Base-by-base conservation (phyloP, 2,797 vertebrate species). In the Xyrichtys novacula region DNA sequence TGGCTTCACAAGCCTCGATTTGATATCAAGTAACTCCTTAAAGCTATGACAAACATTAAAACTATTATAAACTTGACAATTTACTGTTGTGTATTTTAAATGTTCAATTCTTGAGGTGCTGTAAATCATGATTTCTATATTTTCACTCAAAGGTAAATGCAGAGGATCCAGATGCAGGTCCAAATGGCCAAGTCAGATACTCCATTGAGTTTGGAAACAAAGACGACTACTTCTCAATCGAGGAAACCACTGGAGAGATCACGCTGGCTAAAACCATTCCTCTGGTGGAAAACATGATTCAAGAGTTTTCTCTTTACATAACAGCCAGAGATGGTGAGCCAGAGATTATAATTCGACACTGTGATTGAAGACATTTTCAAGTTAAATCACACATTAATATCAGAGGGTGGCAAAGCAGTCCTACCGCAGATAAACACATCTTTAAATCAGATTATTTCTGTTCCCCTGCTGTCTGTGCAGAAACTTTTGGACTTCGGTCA, bases 321-420 rank as follows among this genome's bases (percentile, higher is more conserved):
- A 91, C 82, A 28, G 94, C 94, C 66, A 88, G n/a, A 86, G 95
- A 95, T 72, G 92, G 95, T 95, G 88, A 3, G 29, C 39, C 6
- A 38, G 20, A 32, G n/a, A n/a, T n/a, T n/a, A n/a, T n/a, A n/a
- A n/a, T n/a, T n/a, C n/a, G n/a, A n/a, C n/a, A n/a, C n/a, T n/a
- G n/a, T n/a, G n/a, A n/a, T n/a, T n/a, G n/a, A n/a, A n/a, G n/a
- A n/a, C n/a, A n/a, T n/a, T n/a, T n/a, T n/a, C n/a, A n/a, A n/a
- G n/a, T n/a, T n/a, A n/a, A n/a, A n/a, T n/a, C n/a, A n/a, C n/a
- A n/a, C n/a, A n/a, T n/a, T n/a, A n/a, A n/a, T n/a, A n/a, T n/a
- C n/a, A n/a, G n/a, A n/a, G n/a, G n/a, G n/a, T n/a, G n/a, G 16
- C 12, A 39, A 38, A 38, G 29, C 29, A 31, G 29, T 31, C 29